Evolutionary conservation across 2,113 vertebrate species (phyloP), one percentile per base, ranked within the genome.

Genomic region (Corapipo altera): DNA sequence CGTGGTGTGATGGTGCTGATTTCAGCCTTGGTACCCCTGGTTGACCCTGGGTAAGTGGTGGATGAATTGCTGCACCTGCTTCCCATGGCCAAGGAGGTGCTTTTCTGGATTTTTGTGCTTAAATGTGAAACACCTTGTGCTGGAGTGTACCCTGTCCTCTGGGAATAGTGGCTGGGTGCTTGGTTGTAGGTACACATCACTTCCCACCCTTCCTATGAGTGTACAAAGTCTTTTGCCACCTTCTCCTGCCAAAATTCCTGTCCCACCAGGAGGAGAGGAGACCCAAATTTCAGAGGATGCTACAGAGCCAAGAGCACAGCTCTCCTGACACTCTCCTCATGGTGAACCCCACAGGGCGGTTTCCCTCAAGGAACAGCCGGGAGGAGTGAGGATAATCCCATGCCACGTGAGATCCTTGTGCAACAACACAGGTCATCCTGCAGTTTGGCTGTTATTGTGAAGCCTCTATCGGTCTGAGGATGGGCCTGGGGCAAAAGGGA

Each of bases 401-500:
- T 3, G 20, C 66, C 75, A 67, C 0, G 41, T 88, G 92, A 85
- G 66, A 35, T 61, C 59, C 65, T 92, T 93, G 91, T 66, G 85
- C 78, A 94, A 93, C 48, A 67, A 10, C 66, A 57, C 70, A 43
- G 81, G 48, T 87, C 73, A 95, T 51, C 61, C 62, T 51, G 71
- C 5, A 18, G 37, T 52, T 74, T 35, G 54, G 32, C 24, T 66
- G n/a, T 89, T 39, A 13, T 93, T 89, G 44, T 0, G 22, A 72
- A 88, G 64, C 46, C 55, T 69, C 8, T 13, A 10, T 41, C 1
- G 17, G 32, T 54, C n/a, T 66, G 76, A 77, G 83, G 88, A 88
- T 74, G 80, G 41, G 76, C 96, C 72, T 11, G 37, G 57, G 61
- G 83, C 76, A 2, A 75, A 96, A 92, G 65, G 96, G 96, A 94